These are phyloP conservation scores for Amblyopsis rosae DNA, from an alignment of 2,113 vertebrate species.

Conservation along the genomic window DNA sequence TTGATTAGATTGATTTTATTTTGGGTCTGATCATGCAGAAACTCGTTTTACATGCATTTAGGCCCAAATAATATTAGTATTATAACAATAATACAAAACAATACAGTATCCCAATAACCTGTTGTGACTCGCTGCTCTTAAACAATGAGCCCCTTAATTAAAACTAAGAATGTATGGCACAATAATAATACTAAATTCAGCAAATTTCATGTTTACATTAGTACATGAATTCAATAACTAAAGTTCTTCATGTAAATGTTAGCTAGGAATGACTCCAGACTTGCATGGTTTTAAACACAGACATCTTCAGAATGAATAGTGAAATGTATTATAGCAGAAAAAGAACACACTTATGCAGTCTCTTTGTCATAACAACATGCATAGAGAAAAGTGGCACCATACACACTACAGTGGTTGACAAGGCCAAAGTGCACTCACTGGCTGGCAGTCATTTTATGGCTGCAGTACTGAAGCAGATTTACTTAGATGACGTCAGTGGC, in stretches of 20 bases:
- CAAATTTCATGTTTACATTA: slow-evolving; percentile 25
- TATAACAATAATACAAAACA: not conserved
- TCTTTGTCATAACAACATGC: slow-evolving; percentile 33
- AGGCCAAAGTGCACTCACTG: slow-evolving; percentile 87
- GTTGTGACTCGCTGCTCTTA: slow-evolving; percentile 3
- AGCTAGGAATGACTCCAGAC: slow-evolving; percentile 7
- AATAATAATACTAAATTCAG: slow-evolving; percentile 39
- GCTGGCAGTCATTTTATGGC: slow-evolving; percentile 84
- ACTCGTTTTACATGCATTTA: slow-evolving; percentile 52
- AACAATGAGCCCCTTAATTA: too few species aligned
- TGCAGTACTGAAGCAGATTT: slow-evolving; percentile 87
- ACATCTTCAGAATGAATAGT: slow-evolving; percentile 13
- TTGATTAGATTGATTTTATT: slow-evolving; percentile 86
- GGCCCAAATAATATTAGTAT: slow-evolving; percentile 29
- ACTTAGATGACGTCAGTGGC: slow-evolving; percentile 93
- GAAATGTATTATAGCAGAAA: not conserved
- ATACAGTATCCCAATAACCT: too few species aligned
- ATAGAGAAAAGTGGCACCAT: slow-evolving; percentile 26
- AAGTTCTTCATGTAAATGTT: slow-evolving; percentile 32
- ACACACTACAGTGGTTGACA: slow-evolving; percentile 76
- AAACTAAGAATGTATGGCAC: slow-evolving; percentile 22
- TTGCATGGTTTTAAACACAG: not conserved
- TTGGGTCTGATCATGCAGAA: slow-evolving; percentile 80
- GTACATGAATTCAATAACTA: not conserved
- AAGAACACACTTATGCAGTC: slow-evolving; percentile 16